Evolutionary conservation across 2,113 vertebrate genomes (phyloP).

Genomic region (Alectura lathami): DNA sequence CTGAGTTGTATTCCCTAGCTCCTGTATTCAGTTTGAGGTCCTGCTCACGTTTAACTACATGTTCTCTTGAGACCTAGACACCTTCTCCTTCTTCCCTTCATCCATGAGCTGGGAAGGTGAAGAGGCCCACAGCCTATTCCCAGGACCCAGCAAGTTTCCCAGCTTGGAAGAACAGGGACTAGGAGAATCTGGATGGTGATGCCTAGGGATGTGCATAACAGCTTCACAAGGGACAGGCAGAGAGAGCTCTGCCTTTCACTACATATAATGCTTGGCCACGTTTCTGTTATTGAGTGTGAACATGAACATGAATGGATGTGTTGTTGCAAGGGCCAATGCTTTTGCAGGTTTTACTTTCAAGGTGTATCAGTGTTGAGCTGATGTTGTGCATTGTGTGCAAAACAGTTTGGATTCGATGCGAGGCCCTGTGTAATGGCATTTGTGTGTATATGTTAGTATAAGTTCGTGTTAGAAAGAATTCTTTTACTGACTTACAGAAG

Average conservation of each 20-base stretch:
- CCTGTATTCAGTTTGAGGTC: neutral
- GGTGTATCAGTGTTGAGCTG: neutral
- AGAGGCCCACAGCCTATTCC: neutral
- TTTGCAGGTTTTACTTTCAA: neutral
- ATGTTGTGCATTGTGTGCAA: neutral
- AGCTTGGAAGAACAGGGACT: neutral
- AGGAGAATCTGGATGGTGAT: neutral
- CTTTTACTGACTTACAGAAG: neutral
- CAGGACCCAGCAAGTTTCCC: neutral
- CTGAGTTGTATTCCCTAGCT: neutral
- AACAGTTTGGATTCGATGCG: fast-evolving
- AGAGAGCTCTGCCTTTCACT: neutral
- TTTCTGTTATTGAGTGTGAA: neutral
- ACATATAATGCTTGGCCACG: fast-evolving
- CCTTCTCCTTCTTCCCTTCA: neutral
- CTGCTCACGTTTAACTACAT: neutral
- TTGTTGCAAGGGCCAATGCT: neutral
- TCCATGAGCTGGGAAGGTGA: neutral
- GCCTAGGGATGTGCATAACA: neutral
- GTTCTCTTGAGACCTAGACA: neutral
- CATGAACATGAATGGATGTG: neutral
- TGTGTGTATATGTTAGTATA: neutral
- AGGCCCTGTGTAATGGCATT: neutral
- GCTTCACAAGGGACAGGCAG: fast-evolving
- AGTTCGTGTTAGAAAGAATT: neutral